Conservation (phyloP, 2,797 vertebrate species). For the Peromyscus nudipes region DNA sequence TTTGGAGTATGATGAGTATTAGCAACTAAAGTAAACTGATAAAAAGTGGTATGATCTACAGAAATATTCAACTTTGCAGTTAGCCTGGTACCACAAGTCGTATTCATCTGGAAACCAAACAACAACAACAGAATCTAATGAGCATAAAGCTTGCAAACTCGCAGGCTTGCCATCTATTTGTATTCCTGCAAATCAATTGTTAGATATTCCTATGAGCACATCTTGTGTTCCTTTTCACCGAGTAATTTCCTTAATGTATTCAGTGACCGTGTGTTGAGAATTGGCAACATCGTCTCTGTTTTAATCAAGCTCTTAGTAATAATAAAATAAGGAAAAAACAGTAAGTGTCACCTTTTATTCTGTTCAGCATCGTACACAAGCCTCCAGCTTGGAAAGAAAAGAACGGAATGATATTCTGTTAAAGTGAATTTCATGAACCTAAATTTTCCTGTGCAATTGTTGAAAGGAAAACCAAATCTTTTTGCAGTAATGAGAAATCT, state of each 20-base stretch:
- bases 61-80: neutral
- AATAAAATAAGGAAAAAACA: neutral
- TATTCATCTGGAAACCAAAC: neutral
- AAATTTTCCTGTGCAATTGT: neutral
- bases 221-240: neutral
- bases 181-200: neutral
- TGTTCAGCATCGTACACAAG: neutral
- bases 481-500: neutral
- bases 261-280: slow-evolving; percentile 6
- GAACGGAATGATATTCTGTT: neutral
- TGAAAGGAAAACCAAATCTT: neutral
- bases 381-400: neutral
- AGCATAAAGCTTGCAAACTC: neutral
- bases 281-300: neutral
- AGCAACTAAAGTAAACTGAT: neutral
- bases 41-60: neutral
- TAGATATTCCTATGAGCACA: neutral
- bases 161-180: neutral
- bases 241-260: slow-evolving; percentile 24
- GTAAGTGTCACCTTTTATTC: neutral
- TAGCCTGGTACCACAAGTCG: neutral
- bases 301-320: neutral
- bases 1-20: neutral
- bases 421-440: neutral
- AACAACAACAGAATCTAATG: slow-evolving; percentile 1